phyloP scores from a whole-genome alignment of 1,140 invertebrate species.

The Teleopsis dalmanni region DNA sequence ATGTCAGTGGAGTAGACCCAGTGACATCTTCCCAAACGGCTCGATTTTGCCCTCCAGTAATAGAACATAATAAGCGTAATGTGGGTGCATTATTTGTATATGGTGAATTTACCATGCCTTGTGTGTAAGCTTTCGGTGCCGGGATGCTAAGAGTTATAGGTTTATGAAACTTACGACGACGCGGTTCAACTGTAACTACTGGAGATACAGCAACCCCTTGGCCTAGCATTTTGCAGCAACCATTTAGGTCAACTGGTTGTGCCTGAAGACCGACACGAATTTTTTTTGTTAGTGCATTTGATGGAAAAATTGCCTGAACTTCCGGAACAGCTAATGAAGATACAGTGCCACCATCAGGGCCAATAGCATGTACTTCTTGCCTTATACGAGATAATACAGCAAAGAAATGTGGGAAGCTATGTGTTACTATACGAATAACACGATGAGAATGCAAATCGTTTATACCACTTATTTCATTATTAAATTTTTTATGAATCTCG shows the following conservation, averaged over 20 bases:
- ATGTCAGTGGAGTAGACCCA: constrained; percentile 92
- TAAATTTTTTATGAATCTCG: too few relatives aligned
- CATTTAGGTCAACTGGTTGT: constrained; percentile 90
- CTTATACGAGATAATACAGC: constrained; percentile 94
- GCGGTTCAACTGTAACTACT: constrained; percentile 96
- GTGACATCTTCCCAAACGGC: constrained; percentile 99
- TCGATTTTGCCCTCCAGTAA: constrained; percentile 92
- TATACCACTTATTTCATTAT: constrained; percentile 76
- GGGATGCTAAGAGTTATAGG: constrained; percentile 97
- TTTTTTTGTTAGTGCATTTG: constrained; percentile 96
- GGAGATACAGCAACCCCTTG: constrained; percentile 97
- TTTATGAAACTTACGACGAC: constrained; percentile 96
- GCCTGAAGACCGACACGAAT: constrained; percentile 99
- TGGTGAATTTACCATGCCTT: constrained; percentile 91
- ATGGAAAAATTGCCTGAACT: constrained; percentile 97
- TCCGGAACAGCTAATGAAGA: constrained; percentile 94
- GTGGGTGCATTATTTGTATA: constrained; percentile 82
- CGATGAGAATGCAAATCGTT: constrained; percentile 77
- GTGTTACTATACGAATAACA: constrained; percentile 91
- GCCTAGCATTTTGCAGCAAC: constrained; percentile 90
- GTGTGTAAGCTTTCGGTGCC: constrained; percentile 85
- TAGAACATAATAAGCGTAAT: constrained; percentile 90
- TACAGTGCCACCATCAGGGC: constrained; percentile 95
- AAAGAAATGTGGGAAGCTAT: constrained; percentile 98
- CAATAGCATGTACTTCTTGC: constrained; percentile 98